Evolutionary conservation across 2,888 invertebrate species (phyloP), one percentile per base, ranked within the genome.

Genomic region (Amaurobius ferox): DNA sequence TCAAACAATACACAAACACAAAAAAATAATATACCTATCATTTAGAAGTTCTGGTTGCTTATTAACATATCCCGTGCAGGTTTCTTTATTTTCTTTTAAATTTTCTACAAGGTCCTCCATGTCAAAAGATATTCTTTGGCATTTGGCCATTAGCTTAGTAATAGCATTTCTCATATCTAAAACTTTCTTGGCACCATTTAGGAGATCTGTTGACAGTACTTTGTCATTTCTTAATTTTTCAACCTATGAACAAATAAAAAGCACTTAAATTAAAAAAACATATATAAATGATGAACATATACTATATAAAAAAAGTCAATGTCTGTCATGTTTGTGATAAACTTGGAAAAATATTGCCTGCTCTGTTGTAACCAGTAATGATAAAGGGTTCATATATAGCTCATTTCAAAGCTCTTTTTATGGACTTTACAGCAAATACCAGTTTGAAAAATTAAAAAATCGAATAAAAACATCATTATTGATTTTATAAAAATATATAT

Each of bases 91-190:
- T 85, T 30, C 89, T 89, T 19, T 90, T 85, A 62, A 55, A 32
- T 79, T 74, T 28, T 88, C 94, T 3, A 98, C 95, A 0, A 96
- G 95, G 2, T 94, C 92, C 90, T 96, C 96, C 91, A 98, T 92
- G 88, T 95, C 95, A 68, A 94, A 93, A 0, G 98, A 95, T 80
- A 98, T 93, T 66, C 94, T 94, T 61, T 96, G 94, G 90, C 98
- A 98, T 91, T 95, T 96, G 91, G 94, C 94, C 95, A 98, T 95
- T 86, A 98, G 93, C 81, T 93, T 93, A 79, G 94, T 94, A 0
- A 98, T 94, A 87, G 95, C 96, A 89, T 94, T 94, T 72, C 97
- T 93, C 0, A 96, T 95, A 64, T 90, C 90, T 72, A 92, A 90
- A 26, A 92, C 89, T 64, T 91, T 92, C 91, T 96, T 96, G 0